Evolutionary conservation across 2,113 vertebrate genomes (phyloP), one percentile per base, ranked within the genome.

Genomic region (Hippocampus abdominalis): DNA sequence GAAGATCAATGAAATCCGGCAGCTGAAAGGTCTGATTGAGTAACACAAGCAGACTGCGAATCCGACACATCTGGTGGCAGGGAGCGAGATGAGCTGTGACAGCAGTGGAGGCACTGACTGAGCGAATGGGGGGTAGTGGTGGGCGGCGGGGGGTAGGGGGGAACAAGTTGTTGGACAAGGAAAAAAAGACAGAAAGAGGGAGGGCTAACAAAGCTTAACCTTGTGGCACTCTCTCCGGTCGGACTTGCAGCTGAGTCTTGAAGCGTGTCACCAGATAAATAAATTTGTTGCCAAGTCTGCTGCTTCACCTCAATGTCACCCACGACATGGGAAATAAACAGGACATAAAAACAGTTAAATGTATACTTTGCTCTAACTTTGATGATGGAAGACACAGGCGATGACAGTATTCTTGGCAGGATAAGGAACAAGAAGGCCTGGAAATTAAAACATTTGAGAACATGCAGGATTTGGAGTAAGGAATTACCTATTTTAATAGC

Each of bases 1-100:
- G 79, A 61, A 77, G 78, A 86, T 74, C 66, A 78, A 70, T 82
- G 64, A 46, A 46, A 23, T 64, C 64, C 64, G 75, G 74, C 62
- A 61, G 64, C 42, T 72, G 27, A 74, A 71, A 66, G 1, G 56
- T 9, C 39, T 21, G 59, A 78, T 36, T 70, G 70, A 76, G 77
- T 56, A 21, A n/a, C 36, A 61, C 72, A 74, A 65, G 70, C 49
- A 23, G 68, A 73, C 61, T 66, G 15, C 67, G 64, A 42, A 25
- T 66, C 5, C 8, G 78, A 76, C 74, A 80, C 74, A 76, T 56
- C 68, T 77, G 84, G 69, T 7, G 62, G 76, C 66, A 64, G 67
- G 68, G 72, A 76, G 32, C 0, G 0, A 49, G 69, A 60, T 66
- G 60, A 53, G 39, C 25, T 1, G 64, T 57, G 56, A 71, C 39